Base-by-base conservation (phyloP, 2,888 invertebrate species). In the Ligdia adustata region DNA sequence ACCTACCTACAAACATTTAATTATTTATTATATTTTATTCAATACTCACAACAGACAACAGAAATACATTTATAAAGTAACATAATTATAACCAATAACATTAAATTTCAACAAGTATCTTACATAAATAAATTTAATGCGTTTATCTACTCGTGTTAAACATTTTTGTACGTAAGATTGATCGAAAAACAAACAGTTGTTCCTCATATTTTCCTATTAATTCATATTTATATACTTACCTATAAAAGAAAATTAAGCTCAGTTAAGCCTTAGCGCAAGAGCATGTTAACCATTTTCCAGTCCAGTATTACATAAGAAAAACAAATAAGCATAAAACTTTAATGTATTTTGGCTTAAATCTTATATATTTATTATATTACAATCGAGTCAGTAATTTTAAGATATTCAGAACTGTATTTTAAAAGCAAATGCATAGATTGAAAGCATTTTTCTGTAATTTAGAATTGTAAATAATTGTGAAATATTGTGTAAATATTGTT, bases 381-480 rank as follows among this genome's bases (percentile, higher is more conserved):
- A 88, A 84, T 66, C 82, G 75, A 89, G 89, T 89, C 89, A 89
- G 72, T 89, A 88, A 76, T 79, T 77, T 69, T 87, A 86, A 87
- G 85, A 61, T 66, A 52, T 51, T 34, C 64, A 66, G 60, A 64
- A 64, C 34, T 65, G 66, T 64, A 64, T 62, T 64, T 68, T 70
- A 66, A 73, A 56, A 22, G 9, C 26, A 28, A 13, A 15, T 2
- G 5, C 27, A 26, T 63, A 65, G 64, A 69, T 65, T n/a, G 64
- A 55, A n/a, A 45, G 47, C 44, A 51, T 38, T 37, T 62, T 60
- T 53, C 49, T 65, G 64, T 66, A 66, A 33, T 39, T 34, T 32
- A 29, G 22, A 38, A 26, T 26, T 51, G 53, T 52, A 51, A 45
- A 42, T 48, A 40, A 41, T 22, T 52, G 41, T 50, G 52, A 42